phyloP scores from a whole-genome alignment of 53 echinoderm and acorn worm species.

The Holothuria leucospilota region DNA sequence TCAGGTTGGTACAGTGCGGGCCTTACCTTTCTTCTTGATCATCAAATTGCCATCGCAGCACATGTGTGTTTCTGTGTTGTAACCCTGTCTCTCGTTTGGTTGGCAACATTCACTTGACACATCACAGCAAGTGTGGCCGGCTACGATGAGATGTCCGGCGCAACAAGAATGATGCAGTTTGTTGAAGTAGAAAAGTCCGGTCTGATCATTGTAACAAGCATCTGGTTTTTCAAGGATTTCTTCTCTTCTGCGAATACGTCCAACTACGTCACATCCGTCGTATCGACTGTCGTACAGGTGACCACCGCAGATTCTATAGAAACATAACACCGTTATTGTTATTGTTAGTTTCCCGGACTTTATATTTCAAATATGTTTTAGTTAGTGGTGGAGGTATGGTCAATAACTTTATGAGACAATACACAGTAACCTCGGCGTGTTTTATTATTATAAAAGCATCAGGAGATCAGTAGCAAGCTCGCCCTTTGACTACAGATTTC shows the following conservation, averaged over 20 bases:
- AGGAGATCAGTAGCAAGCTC: too few relatives aligned
- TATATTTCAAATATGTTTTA: neutral
- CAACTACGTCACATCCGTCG: neutral
- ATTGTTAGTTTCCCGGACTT: too few relatives aligned
- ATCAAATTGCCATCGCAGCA: constrained; percentile 66
- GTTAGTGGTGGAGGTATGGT: neutral
- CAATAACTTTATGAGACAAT: neutral
- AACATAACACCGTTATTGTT: too few relatives aligned
- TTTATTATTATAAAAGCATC: too few relatives aligned
- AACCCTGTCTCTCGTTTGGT: constrained; percentile 39
- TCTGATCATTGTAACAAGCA: neutral
- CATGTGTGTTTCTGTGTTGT: constrained; percentile 63
- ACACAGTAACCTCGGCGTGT: neutral
- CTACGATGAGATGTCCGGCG: neutral
- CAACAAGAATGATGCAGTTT: neutral
- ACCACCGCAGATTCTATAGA: constrained; percentile 1
- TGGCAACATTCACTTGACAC: neutral
- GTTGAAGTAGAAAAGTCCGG: neutral
- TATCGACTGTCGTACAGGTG: neutral
- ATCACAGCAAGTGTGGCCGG: neutral
- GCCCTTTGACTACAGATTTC: too few relatives aligned
- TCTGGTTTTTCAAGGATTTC: neutral
- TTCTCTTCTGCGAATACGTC: constrained; percentile 11
- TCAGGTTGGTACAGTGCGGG: too few relatives aligned
- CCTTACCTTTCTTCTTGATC: constrained; percentile 47